phyloP scores from a whole-genome alignment of 1,140 invertebrate species.

The Stenopsyche tienmushanensis region DNA sequence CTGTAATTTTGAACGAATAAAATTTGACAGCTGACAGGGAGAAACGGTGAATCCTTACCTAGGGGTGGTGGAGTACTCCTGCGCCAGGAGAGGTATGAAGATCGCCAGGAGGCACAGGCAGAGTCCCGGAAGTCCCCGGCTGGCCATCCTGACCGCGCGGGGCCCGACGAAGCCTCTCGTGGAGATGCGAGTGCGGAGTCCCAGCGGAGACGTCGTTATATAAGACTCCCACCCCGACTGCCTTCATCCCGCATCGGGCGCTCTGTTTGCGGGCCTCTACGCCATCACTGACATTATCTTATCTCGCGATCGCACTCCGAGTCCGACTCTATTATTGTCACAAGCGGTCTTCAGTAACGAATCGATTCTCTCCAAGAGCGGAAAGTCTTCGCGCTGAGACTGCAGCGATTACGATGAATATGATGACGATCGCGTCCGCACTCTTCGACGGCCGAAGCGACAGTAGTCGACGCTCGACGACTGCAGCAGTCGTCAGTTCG shows the following conservation, averaged over 20 bases:
- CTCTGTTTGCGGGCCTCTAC: not conserved
- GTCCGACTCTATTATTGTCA: not conserved
- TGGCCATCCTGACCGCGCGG: slow-evolving; percentile 2
- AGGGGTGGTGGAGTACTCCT: too few relatives aligned
- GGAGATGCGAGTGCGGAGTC: not conserved
- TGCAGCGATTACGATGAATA: too few relatives aligned
- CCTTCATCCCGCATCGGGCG: slow-evolving; percentile 6
- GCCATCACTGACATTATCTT: not conserved
- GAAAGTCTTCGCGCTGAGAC: not conserved
- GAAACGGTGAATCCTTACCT: too few relatives aligned
- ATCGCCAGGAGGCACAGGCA: not conserved
- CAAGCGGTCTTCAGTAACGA: not conserved
- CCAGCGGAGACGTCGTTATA: not conserved
- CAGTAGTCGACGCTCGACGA: not conserved
- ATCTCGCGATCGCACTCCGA: not conserved
- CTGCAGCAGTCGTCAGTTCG: not conserved
- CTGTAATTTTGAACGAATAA: too few relatives aligned
- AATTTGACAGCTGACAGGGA: too few relatives aligned
- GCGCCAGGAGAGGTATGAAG: too few relatives aligned
- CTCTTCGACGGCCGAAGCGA: not conserved
- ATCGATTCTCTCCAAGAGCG: not conserved
- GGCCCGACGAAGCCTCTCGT: not conserved
- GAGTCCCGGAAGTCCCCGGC: not conserved
- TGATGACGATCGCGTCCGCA: not conserved
- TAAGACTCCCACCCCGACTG: slow-evolving; percentile 3